Percentiles rank a stretch among this genome's conserved stretches.
These are phyloP conservation scores for Nothoprocta pentlandii DNA, from an alignment of 2,113 vertebrate species.

Conservation along the genomic window DNA sequence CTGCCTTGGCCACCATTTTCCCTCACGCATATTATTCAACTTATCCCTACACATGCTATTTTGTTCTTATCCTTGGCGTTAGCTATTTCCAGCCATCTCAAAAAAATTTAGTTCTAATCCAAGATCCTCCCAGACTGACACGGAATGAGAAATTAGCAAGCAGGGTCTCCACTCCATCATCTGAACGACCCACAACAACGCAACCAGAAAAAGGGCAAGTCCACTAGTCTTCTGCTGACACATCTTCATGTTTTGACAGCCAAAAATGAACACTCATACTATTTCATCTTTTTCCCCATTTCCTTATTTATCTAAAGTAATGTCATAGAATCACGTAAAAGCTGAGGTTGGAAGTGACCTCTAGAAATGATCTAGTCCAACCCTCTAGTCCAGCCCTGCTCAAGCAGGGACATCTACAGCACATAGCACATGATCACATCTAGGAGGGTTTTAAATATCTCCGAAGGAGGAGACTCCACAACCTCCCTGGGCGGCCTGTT, in stretches of 20 bases:
- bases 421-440: too few species aligned
- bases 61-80: neutral
- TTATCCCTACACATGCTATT: too few species aligned
- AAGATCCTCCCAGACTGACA: neutral
- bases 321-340: neutral
- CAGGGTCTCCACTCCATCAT: neutral
- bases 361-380: too few species aligned
- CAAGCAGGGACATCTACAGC: too few species aligned
- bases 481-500: too few species aligned
- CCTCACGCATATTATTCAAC: neutral
- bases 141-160: neutral
- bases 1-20: neutral
- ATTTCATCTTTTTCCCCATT: neutral
- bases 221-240: fast-evolving
- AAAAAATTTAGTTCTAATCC: neutral
- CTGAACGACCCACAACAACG: neutral
- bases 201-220: neutral
- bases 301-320: neutral
- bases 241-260: neutral
- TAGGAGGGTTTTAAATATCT: too few species aligned
- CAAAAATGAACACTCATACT: neutral
- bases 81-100: neutral
- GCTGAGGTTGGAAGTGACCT: too few species aligned
- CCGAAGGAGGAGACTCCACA: too few species aligned
- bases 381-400: too few species aligned